Percentiles rank a stretch among this genome's conserved stretches.
These are phyloP conservation scores for Acanthosepion pharaonis DNA, from an alignment of 2,888 invertebrate species.

Conservation along the genomic window DNA sequence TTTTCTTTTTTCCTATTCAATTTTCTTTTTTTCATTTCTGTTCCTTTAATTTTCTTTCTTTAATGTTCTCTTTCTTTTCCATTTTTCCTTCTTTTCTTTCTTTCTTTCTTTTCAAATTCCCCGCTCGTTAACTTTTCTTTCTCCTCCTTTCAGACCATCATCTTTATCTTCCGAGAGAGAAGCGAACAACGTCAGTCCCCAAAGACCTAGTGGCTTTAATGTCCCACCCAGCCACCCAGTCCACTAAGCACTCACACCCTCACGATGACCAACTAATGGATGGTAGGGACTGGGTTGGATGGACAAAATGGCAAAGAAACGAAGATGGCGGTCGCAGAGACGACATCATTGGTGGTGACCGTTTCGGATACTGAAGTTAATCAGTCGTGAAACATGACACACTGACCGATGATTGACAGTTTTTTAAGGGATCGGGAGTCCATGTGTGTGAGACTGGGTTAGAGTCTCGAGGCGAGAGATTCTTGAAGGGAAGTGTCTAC, in stretches of 20 bases:
- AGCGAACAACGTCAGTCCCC: not conserved
- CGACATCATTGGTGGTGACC: not conserved
- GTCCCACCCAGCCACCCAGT: too few relatives aligned
- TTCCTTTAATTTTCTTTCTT: not conserved
- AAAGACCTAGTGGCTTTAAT: not conserved
- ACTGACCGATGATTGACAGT: slow-evolving; percentile 33
- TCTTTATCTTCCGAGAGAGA: not conserved
- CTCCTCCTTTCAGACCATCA: not conserved
- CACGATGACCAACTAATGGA: not conserved
- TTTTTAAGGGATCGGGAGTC: not conserved
- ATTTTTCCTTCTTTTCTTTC: not conserved
- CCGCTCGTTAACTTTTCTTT: too few relatives aligned
- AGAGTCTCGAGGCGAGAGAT: not conserved
- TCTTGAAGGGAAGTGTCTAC: not conserved
- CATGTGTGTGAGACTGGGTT: not conserved
- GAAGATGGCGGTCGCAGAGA: not conserved
- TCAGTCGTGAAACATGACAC: slow-evolving; percentile 33
- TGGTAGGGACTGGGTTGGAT: not conserved
- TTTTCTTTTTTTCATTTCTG: too few relatives aligned
- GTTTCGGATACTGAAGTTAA: not conserved
- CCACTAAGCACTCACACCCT: not conserved
- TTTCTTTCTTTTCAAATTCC: too few relatives aligned
- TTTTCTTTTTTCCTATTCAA: too few relatives aligned
- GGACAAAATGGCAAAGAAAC: not conserved
- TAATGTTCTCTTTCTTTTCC: not conserved